Percentiles rank a stretch among this genome's conserved stretches.
Evolutionary conservation across 2,113 vertebrate genomes (phyloP).

Genomic region (Trochalopteron elliotii): DNA sequence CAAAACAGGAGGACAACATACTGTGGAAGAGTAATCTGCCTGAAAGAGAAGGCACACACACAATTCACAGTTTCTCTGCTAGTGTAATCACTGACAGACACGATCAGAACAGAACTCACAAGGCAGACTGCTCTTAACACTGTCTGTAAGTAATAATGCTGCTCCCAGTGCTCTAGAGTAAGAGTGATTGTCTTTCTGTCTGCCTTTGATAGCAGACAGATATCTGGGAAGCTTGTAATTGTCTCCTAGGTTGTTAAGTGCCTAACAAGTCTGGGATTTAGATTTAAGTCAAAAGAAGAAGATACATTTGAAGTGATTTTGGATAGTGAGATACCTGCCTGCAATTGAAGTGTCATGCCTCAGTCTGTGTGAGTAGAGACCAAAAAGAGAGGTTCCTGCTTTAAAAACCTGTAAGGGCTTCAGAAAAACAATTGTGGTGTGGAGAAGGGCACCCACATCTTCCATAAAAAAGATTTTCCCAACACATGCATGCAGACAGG

Average conservation of each 20-base stretch:
- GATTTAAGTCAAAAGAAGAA: neutral
- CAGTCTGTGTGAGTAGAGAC: neutral
- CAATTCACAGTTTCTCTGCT: neutral
- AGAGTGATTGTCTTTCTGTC: neutral
- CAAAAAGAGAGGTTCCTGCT: neutral
- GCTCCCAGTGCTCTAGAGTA: neutral
- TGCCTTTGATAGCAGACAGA: neutral
- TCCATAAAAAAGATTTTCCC: neutral
- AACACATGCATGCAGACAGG: fast-evolving
- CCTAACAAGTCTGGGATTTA: neutral
- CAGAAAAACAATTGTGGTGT: neutral
- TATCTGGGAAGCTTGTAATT: neutral
- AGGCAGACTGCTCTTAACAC: neutral
- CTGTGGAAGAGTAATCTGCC: neutral
- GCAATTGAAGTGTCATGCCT: neutral
- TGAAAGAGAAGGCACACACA: neutral
- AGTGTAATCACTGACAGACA: neutral
- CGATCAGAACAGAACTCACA: neutral
- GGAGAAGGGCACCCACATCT: neutral
- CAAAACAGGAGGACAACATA: neutral
- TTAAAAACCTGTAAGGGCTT: neutral
- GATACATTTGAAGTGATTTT: neutral
- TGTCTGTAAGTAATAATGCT: neutral
- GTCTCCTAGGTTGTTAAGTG: neutral
- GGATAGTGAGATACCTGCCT: neutral